Evolutionary conservation across 2,888 invertebrate species (phyloP).

Genomic region (Pammene fasciana): DNA sequence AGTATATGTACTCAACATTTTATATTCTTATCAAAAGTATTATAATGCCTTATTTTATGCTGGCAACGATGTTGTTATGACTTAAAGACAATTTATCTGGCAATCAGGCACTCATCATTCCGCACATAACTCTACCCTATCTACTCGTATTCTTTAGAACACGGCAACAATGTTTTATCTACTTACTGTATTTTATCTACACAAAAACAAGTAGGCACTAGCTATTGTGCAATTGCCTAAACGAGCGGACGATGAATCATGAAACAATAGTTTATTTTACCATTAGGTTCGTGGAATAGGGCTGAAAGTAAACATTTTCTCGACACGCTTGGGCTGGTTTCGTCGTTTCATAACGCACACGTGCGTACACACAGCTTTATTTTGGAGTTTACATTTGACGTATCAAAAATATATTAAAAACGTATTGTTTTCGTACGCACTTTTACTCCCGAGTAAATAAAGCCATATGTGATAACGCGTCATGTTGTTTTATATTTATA

Average conservation of each 20-base stretch:
- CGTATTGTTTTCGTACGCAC: not conserved
- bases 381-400: not conserved
- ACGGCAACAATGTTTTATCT: conserved; percentile 37
- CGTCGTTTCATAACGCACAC: conserved; percentile 40
- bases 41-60: not conserved
- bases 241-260: conserved; percentile 50
- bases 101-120: conserved; percentile 29
- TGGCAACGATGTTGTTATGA: not conserved
- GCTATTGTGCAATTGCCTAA: conserved; percentile 46
- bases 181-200: conserved; percentile 32
- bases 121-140: conserved; percentile 26
- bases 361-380: conserved; percentile 16
- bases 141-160: conserved; percentile 31
- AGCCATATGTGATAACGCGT: too few relatives aligned
- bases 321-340: conserved; percentile 55
- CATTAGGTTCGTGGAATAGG: conserved; percentile 60
- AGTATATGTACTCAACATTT: not conserved
- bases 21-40: too few relatives aligned
- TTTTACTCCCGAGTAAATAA: too few relatives aligned
- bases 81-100: not conserved
- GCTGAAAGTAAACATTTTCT: conserved; percentile 67
- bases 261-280: conserved; percentile 60
- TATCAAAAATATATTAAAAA: not conserved
- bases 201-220: conserved; percentile 37
- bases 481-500: not conserved